Evolutionary conservation across 53 echinoderm and acorn worm genomes (phyloP).

Genomic region (Temnopleurus reevesii): DNA sequence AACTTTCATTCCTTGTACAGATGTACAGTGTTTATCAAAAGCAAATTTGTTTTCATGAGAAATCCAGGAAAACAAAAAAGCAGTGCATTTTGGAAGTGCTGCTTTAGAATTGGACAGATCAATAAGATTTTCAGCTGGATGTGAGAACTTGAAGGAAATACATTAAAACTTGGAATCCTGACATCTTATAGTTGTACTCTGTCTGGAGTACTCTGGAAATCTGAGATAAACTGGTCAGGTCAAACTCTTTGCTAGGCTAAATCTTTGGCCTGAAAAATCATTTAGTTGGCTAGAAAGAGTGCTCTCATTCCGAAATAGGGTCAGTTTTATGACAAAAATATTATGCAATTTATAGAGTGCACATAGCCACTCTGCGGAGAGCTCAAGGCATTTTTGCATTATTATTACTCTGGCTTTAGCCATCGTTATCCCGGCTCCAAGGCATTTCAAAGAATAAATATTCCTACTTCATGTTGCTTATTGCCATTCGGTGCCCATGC

Average conservation of each 20-base stretch:
- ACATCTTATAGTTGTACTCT: background rate
- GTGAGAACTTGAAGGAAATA: background rate
- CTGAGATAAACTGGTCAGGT: background rate
- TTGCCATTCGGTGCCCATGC: too few relatives aligned
- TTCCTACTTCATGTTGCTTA: too few relatives aligned
- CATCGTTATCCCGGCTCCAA: too few relatives aligned
- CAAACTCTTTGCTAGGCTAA: background rate
- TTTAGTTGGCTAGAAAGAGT: too few relatives aligned
- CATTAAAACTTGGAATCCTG: background rate
- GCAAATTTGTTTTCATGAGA: background rate
- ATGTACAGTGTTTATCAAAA: background rate
- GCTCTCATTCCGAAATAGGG: too few relatives aligned
- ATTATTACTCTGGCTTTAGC: too few relatives aligned
- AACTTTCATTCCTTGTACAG: background rate
- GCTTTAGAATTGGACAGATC: too few relatives aligned
- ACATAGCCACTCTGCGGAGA: background rate
- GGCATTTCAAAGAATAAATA: too few relatives aligned
- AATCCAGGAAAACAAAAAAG: background rate
- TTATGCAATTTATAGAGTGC: too few relatives aligned
- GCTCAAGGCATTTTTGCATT: background rate
- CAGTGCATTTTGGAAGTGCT: background rate
- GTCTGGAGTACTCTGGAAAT: background rate
- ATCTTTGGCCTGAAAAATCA: background rate
- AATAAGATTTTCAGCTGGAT: background rate
- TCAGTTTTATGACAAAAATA: too few relatives aligned